Evolutionary conservation across 1,140 invertebrate genomes (phyloP), one percentile per base, ranked within the genome.

Genomic region (Zaprionus tsacasi): DNA sequence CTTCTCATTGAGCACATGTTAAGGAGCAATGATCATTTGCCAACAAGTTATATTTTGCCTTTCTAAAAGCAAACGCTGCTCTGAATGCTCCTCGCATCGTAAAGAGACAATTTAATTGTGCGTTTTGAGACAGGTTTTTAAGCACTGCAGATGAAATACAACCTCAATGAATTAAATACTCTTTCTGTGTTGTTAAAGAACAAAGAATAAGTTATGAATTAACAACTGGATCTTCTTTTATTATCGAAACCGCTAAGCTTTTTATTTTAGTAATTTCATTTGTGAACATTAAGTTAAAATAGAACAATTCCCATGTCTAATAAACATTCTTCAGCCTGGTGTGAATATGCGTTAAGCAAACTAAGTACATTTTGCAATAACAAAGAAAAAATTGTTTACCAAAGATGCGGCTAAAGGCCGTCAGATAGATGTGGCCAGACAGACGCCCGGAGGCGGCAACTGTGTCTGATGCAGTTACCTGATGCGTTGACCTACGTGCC

Each of bases 401-500:
- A 15, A n/a, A 82, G 82, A 87, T 88, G 64, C 66, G 61, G 71
- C 70, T 63, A 80, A 80, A 80, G 78, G 76, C 76, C 76, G 69
- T 66, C 72, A 71, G 50, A 27, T 60, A 38, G 70, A 30, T 52
- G 57, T 59, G 67, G 64, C 40, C 48, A 54, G 50, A 55, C 52
- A 76, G 55, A 27, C 52, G 56, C 40, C 52, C 13, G 40, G 15
- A 69, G 58, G 71, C 57, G 54, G 61, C 38, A 48, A 67, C 60
- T 45, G 40, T 3, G n/a, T n/a, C 6, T 54, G 66, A 66, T 70
- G 80, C 35, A 59, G 69, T 58, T 65, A 40, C 73, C 55, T 78
- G 81, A 86, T 87, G 83, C 85, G 78, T 68, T 87, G 82, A 87
- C 82, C 82, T 87, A 87, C 82, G 82, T 87, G 82, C 75, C 83